phyloP scores from a whole-genome alignment of 1,140 invertebrate genomes.

The Pissodes strobi region DNA sequence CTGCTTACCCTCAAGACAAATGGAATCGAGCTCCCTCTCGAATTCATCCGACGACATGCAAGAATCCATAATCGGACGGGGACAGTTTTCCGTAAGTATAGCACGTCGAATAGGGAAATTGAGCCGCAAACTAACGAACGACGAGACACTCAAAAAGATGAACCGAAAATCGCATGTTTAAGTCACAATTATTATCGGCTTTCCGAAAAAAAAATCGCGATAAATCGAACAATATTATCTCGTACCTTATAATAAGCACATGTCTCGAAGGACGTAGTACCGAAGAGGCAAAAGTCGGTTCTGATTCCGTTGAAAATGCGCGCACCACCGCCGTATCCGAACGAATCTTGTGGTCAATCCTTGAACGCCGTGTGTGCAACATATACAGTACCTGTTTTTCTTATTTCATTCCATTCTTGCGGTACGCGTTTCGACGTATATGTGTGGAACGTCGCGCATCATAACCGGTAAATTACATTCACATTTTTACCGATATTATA shows the following conservation, averaged over 20 bases:
- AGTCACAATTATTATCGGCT: no score
- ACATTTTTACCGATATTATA: slow-evolving; percentile 1
- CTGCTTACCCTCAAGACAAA: background rate
- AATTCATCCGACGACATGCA: slow-evolving; percentile 8
- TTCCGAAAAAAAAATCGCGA: no score
- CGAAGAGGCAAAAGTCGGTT: background rate
- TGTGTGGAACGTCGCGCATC: slow-evolving; percentile 8
- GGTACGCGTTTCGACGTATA: background rate
- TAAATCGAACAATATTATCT: background rate
- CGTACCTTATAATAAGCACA: background rate
- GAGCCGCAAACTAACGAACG: no score
- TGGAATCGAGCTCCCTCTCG: background rate
- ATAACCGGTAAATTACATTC: background rate
- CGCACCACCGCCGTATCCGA: background rate
- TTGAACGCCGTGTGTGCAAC: slow-evolving; percentile 5
- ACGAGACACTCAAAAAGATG: no score
- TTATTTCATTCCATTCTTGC: slow-evolving; percentile 14
- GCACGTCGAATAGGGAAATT: background rate
- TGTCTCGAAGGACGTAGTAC: slow-evolving; percentile 2
- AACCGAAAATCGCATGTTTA: no score
- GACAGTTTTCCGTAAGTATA: no score
- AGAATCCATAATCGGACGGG: background rate
- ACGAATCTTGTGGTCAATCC: no score
- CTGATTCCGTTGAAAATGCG: background rate
- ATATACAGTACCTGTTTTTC: slow-evolving; percentile 13